Evolutionary conservation across 2,888 invertebrate genomes (phyloP), one percentile per base, ranked within the genome.

Genomic region (Reticulitermes lucifugus): DNA sequence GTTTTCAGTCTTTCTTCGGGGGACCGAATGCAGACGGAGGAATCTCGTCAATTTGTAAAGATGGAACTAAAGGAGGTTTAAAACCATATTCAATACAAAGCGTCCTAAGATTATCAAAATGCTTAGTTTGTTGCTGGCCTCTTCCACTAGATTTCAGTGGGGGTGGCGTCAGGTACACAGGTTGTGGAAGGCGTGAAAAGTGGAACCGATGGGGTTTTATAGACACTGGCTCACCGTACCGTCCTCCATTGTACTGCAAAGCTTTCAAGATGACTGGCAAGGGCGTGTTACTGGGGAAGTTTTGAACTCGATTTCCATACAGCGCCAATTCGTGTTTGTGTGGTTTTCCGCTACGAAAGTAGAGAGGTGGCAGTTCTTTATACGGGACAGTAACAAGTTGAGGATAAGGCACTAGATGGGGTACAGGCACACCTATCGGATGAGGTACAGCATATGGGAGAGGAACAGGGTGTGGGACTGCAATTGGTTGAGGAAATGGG

Each of bases 11-110:
- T 81, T 81, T 81, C 7, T n/a, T 22, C 0, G 81, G 81, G 0
- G 81, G 81, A 18, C 43, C 81, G 35, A 43, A 81, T 43, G 81
- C 77, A 46, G 77, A 77, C 7, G 51, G 22, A 0, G 77, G 77
- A 46, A 77, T n/a, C 21, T 96, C 94, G 89, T 96, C 96, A 18
- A 96, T 94, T 89, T 96, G 96, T 7, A 95, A 92, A 0, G 97
- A 97, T 0, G 97, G 97, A 86, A 96, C 93, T 88, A 97, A 90
- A 0, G 96, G 97, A 0, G 97, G 96, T 88, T 95, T 96, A 88
- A 97, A 97, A 4, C 89, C 94, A 88, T 97, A 97, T 88, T 97
- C 97, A 89, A 97, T 93, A 88, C 95, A 94, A 0, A 96, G 91
- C 87, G 93, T 94, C 85, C 94, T 92, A 18, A 84, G 70, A 29